Conservation (phyloP, 2,797 vertebrate genomes). For the Passerculus sandwichensis region DNA sequence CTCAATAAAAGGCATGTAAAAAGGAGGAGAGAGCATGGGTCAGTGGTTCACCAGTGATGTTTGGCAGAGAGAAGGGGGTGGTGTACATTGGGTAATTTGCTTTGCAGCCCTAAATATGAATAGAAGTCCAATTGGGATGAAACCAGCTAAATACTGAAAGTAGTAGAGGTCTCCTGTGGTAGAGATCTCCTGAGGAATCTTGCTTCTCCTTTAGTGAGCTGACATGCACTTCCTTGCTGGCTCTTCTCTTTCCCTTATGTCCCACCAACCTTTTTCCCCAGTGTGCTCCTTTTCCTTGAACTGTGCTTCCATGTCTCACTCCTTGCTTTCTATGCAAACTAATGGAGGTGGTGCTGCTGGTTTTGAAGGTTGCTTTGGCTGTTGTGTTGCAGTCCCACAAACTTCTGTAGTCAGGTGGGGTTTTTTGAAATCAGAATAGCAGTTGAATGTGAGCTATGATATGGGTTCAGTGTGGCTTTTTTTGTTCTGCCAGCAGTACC, state of each 20-base stretch:
- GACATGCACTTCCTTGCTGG: background rate
- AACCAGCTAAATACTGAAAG: background rate
- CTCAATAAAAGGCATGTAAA: background rate
- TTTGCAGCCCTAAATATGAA: background rate
- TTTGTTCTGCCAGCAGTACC: background rate
- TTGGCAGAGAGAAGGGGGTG: background rate
- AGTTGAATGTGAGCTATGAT: background rate
- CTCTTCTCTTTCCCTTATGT: background rate
- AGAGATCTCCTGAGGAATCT: background rate
- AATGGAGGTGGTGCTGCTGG: background rate
- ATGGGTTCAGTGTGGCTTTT: background rate
- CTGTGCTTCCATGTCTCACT: background rate
- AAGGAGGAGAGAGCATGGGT: background rate
- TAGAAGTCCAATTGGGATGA: background rate
- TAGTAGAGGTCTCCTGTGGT: background rate
- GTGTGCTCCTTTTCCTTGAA: background rate
- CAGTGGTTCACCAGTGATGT: background rate
- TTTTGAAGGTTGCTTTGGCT: background rate
- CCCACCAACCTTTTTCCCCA: background rate
- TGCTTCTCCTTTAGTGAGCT: background rate
- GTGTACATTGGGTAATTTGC: background rate
- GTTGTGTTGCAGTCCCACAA: background rate
- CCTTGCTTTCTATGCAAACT: background rate
- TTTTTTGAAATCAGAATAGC: background rate
- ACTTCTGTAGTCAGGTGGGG: background rate